Evolutionary conservation across 2,113 vertebrate genomes (phyloP).

Genomic region (Verasper variegatus): DNA sequence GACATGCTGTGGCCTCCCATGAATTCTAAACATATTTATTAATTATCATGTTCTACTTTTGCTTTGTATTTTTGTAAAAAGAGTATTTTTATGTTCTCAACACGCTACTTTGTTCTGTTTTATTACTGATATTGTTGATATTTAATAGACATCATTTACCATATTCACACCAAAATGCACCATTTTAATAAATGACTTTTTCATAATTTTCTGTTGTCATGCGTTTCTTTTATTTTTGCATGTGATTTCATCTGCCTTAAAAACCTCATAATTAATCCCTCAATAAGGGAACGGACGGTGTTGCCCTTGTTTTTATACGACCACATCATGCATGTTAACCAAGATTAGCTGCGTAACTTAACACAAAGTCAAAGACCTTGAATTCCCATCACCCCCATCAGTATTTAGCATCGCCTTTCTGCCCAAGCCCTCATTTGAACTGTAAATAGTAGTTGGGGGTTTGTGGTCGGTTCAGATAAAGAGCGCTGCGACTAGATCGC

Average conservation of each 20-base stretch:
- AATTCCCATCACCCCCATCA: constrained; percentile 56
- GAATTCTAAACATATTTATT: constrained; percentile 51
- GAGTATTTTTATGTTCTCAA: neutral
- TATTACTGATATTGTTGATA: neutral
- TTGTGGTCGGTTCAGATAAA: constrained; percentile 72
- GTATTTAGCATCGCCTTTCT: constrained; percentile 40
- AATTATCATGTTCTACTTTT: constrained; percentile 29
- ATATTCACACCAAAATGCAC: neutral
- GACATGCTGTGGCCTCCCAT: constrained; percentile 10
- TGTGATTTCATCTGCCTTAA: constrained; percentile 57
- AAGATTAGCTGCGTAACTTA: constrained; percentile 57
- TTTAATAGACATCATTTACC: constrained; percentile 4
- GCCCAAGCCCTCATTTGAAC: constrained; percentile 53
- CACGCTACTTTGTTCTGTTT: constrained; percentile 7
- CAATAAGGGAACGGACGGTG: constrained; percentile 34
- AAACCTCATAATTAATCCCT: constrained; percentile 50
- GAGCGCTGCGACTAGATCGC: constrained; percentile 42
- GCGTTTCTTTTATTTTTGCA: constrained; percentile 25
- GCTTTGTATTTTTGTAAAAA: neutral
- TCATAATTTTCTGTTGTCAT: constrained; percentile 45
- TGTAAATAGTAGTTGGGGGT: constrained; percentile 52
- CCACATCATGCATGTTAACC: constrained; percentile 58
- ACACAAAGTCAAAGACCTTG: constrained; percentile 64
- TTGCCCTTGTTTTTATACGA: constrained; percentile 52
- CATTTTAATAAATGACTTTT: constrained; percentile 69